Conservation (phyloP, 1,140 invertebrate genomes). For the Conopomorpha cramerella region DNA sequence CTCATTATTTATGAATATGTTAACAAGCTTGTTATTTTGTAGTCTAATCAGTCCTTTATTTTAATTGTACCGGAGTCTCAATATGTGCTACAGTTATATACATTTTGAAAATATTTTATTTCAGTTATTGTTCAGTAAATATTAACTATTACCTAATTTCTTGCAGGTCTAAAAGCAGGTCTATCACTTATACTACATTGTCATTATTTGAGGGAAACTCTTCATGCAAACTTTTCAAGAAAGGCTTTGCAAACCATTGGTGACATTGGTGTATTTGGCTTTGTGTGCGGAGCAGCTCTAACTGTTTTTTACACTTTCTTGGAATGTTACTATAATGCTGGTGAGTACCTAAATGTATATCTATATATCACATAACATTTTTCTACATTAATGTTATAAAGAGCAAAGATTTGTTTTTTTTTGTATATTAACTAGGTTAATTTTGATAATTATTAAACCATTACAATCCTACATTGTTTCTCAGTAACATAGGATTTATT, state of each 20-base stretch:
- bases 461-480: neutral
- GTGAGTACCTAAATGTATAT: conserved; percentile 16
- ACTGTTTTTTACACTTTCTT: conserved; percentile 37
- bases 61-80: too few relatives aligned
- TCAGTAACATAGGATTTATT: too few relatives aligned
- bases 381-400: neutral
- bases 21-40: too few relatives aligned
- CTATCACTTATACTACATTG: conserved; percentile 34
- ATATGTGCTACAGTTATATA: too few relatives aligned
- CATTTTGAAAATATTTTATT: too few relatives aligned
- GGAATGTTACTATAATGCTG: conserved; percentile 34
- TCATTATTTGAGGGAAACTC: conserved; percentile 33
- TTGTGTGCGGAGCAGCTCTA: conserved; percentile 29
- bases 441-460: neutral
- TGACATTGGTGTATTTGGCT: conserved; percentile 42
- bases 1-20: too few relatives aligned
- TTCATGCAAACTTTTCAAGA: conserved; percentile 44
- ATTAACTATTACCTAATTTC: too few relatives aligned
- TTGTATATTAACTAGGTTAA: neutral
- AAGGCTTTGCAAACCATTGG: conserved; percentile 36
- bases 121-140: too few relatives aligned
- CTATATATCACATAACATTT: neutral
- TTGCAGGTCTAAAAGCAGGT: conserved; percentile 32
- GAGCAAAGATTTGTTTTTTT: neutral
- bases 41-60: too few relatives aligned